phyloP scores from a whole-genome alignment of 2,113 vertebrate genomes.

The Vicugna pacos region DNA sequence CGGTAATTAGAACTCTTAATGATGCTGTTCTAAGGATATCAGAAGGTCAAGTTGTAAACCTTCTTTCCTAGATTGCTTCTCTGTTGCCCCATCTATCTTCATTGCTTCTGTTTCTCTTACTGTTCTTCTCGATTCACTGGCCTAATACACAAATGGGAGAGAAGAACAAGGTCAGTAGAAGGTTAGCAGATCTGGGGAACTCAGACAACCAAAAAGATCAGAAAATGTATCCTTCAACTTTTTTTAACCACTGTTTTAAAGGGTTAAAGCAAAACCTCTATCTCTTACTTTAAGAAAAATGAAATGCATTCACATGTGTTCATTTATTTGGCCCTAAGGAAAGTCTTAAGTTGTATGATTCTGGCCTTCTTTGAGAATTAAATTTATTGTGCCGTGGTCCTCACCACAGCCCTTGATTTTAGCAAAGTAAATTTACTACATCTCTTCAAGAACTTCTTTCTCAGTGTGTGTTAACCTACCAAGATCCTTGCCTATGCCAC shows the following conservation, averaged over 20 bases:
- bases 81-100: conserved; percentile 52
- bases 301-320: not conserved
- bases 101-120: conserved; percentile 18
- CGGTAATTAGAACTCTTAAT: conserved; percentile 49
- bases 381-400: not conserved
- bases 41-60: conserved; percentile 53
- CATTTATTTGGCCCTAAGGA: not conserved
- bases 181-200: not conserved
- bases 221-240: not conserved
- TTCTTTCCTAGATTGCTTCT: conserved; percentile 17
- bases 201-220: not conserved
- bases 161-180: not conserved
- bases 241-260: not conserved
- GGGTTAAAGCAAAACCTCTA: not conserved
- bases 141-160: not conserved
- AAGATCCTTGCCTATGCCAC: not conserved
- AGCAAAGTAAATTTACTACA: not conserved
- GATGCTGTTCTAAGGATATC: not conserved
- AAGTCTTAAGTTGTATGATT: not conserved
- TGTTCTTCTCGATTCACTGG: not conserved
- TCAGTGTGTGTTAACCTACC: not conserved
- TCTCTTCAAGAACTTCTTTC: not conserved
- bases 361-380: not conserved
- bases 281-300: not conserved
- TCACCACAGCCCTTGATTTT: not conserved